A percentile compares a stretch with the other conserved stretches of the same genome.
These are phyloP conservation scores for Syrrhaptes paradoxus DNA, from an alignment of 2,113 vertebrate species.

Conservation along the genomic window DNA sequence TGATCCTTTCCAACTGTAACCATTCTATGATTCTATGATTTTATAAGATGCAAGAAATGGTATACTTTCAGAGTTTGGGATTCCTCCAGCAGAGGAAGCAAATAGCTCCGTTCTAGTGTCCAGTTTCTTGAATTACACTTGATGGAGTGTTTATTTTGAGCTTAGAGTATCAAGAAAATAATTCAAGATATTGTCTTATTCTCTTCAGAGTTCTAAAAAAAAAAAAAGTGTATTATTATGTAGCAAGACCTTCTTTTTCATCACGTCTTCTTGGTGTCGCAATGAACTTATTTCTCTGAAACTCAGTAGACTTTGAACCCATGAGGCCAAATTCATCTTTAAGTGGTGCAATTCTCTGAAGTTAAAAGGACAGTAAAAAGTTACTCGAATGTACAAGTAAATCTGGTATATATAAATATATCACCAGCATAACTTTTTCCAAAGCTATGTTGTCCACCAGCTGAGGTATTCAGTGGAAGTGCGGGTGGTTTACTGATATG, in stretches of 20 bases:
- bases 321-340: neutral
- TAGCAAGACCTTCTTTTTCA: neutral
- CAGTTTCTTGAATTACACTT: constrained; percentile 17
- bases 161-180: neutral
- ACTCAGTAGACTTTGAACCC: neutral
- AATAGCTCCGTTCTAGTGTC: neutral
- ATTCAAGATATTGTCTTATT: neutral
- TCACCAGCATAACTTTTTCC: neutral
- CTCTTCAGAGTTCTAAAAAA: neutral
- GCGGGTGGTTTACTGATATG: neutral
- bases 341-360: neutral
- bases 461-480: neutral
- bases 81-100: neutral
- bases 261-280: neutral
- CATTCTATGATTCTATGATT: too few species aligned
- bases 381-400: neutral
- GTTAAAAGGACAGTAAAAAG: neutral
- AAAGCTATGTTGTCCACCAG: neutral
- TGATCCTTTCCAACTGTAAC: too few species aligned
- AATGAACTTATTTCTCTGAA: neutral
- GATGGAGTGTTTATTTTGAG: neutral
- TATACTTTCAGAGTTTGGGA: neutral
- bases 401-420: neutral
- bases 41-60: neutral
- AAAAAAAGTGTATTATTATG: neutral